Base-by-base conservation (phyloP, 2,113 vertebrate species). In the Hylia prasina region DNA sequence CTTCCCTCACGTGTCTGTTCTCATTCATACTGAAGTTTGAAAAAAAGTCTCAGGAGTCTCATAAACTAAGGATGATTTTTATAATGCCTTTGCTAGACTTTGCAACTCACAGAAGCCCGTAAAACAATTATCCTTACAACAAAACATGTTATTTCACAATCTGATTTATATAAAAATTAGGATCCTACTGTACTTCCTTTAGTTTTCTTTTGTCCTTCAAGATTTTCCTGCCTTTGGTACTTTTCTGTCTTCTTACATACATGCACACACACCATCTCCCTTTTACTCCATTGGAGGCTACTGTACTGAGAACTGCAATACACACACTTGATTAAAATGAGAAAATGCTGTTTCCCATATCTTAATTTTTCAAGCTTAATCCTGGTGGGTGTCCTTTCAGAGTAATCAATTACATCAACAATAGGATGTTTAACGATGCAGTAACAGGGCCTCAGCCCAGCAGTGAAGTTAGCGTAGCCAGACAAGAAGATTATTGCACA, bases 401-500 rank as follows among this genome's bases (percentile, higher is more conserved):
- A 83, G 28, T 83, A 83, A 86, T 77, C 51, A 69, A 30, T 83
- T 92, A 47, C 50, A 91, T 90, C 78, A 94, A 87, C 90, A 94
- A 80, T 28, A 69, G 15, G 31, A 37, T 39, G 54, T 69, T 94
- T 88, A 93, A 77, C 73, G 81, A 73, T 54, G 30, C 66, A 93
- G 70, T 70, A 82, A 80, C n/a, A 44, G 45, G 75, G 58, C 39
- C 70, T 79, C 45, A 89, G 65, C 65, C 63, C 73, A 65, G 53
- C 63, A 77, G 30, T 79, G 51, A 91, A 56, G 65, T 69, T 51
- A 73, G 48, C 0, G 0, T 14, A 63, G 27, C 42, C 86, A 92
- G 66, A 44, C 23, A 28, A 83, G 48, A 54, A 45, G 51, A 70
- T 58, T 88, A 80, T 85, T 88, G 44, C n/a, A 81, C 35, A 88